Percentiles rank a stretch among this genome's conserved stretches.
These are phyloP conservation scores for Platorchestia sp. DNA, from an alignment of 1,140 invertebrate species.

Conservation along the genomic window DNA sequence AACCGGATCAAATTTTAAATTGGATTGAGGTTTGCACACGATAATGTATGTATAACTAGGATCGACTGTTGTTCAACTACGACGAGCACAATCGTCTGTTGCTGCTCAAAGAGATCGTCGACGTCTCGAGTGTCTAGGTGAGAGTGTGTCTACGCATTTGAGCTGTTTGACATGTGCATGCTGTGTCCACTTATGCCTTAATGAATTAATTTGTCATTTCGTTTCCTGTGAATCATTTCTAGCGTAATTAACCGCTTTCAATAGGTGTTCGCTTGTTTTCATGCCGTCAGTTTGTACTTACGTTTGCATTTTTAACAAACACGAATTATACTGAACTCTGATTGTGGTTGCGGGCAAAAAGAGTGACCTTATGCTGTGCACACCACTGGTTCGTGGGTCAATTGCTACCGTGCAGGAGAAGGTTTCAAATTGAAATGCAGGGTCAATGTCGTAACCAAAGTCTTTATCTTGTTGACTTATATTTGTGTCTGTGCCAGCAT, in stretches of 20 bases:
- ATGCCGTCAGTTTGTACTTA: not conserved
- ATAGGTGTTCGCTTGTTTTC: not conserved
- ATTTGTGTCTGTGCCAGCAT: too few species aligned
- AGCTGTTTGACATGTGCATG: not conserved
- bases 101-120: not conserved
- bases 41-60: too few species aligned
- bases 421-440: not conserved
- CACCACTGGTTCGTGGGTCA: not conserved
- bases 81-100: not conserved
- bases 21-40: too few species aligned
- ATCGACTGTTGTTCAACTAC: not conserved
- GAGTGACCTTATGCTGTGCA: not conserved
- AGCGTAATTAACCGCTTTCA: not conserved
- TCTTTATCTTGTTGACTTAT: not conserved
- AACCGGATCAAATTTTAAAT: too few species aligned
- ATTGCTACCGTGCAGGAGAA: not conserved
- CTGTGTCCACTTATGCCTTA: not conserved
- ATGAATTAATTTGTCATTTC: not conserved
- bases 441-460: not conserved
- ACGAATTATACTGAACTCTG: not conserved
- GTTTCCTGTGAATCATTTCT: not conserved
- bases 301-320: not conserved
- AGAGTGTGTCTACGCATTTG: not conserved
- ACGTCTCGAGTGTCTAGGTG: not conserved
- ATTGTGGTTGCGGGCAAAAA: too few species aligned